Conservation (phyloP, 2,797 vertebrate species). For the Dendrocincla tyrannina region DNA sequence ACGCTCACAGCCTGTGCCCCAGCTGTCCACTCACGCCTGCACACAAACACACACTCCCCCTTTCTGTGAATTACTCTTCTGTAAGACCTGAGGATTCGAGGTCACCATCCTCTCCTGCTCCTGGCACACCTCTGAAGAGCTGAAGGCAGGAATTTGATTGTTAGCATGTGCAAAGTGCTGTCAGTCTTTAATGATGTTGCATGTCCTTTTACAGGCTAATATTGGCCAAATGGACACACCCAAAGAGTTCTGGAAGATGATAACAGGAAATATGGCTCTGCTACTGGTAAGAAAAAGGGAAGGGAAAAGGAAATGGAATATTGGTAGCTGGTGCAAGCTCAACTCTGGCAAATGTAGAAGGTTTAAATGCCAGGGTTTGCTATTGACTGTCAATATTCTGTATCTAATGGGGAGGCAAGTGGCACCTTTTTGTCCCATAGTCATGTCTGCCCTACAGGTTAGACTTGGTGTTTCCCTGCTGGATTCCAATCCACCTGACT, state of each 20-base stretch:
- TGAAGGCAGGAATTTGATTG: background rate
- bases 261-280: slow-evolving; percentile 95
- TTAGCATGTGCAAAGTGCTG: background rate
- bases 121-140: background rate
- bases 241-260: slow-evolving; percentile 97
- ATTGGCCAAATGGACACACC: slow-evolving; percentile 96
- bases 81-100: background rate
- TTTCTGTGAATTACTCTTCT: fast-evolving
- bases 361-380: background rate
- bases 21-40: background rate
- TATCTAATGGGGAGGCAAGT: background rate
- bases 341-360: background rate
- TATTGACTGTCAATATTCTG: fast-evolving
- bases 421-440: background rate
- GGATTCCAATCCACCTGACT: background rate
- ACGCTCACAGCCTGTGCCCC: background rate
- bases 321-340: background rate
- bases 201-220: slow-evolving; percentile 83
- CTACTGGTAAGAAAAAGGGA: slow-evolving; percentile 85
- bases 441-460: background rate
- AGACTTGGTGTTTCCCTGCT: background rate
- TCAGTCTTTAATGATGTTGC: fast-evolving
- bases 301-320: background rate
- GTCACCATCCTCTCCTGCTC: background rate
- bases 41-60: fast-evolving